Evolutionary conservation across 1,140 invertebrate species (phyloP).

Genomic region (Hylyphantes graminicola): DNA sequence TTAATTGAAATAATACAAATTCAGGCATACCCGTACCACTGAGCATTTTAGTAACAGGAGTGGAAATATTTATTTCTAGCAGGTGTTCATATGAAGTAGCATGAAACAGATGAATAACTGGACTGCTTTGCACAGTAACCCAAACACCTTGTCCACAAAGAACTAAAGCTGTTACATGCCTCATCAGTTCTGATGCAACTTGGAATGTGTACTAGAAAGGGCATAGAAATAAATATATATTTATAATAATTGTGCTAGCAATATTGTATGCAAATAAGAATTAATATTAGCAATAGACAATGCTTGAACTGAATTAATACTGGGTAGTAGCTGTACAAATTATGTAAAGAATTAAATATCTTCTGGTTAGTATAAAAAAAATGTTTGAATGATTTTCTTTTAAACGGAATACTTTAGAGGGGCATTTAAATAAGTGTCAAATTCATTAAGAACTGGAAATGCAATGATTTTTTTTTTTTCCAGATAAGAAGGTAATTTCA

Average conservation of each 20-base stretch:
- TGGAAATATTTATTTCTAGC: constrained; percentile 88
- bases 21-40: constrained; percentile 75
- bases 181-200: constrained; percentile 79
- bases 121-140: constrained; percentile 88
- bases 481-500: too few relatives aligned
- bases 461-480: too few relatives aligned
- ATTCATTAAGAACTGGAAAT: too few relatives aligned
- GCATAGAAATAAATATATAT: background rate
- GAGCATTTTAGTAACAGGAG: constrained; percentile 94
- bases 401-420: too few relatives aligned
- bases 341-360: too few relatives aligned
- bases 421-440: too few relatives aligned
- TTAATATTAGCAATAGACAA: too few relatives aligned
- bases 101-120: constrained; percentile 82
- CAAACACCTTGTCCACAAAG: constrained; percentile 84
- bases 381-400: too few relatives aligned
- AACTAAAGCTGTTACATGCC: constrained; percentile 84
- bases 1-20: background rate
- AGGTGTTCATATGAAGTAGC: constrained; percentile 82
- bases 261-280: background rate
- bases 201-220: constrained; percentile 73
- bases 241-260: background rate
- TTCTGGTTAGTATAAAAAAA: too few relatives aligned
- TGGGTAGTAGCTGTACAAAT: too few relatives aligned
- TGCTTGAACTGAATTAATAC: too few relatives aligned